Evolutionary conservation across 2,797 vertebrate species (phyloP).

Genomic region (Halcyon chelicuti): DNA sequence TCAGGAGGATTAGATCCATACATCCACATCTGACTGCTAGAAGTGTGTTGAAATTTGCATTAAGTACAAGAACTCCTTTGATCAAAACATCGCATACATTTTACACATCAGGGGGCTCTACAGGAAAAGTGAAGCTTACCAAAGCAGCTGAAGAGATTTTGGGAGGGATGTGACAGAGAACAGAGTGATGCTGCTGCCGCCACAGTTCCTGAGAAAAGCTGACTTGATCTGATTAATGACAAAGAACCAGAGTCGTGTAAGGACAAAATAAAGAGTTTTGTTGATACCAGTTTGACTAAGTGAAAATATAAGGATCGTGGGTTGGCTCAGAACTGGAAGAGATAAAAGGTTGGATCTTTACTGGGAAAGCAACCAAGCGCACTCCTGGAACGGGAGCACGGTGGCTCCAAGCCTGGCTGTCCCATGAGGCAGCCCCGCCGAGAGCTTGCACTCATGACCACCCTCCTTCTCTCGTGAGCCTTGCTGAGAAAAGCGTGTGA

Average conservation of each 20-base stretch:
- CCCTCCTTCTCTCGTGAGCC: background rate
- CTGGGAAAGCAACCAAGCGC: background rate
- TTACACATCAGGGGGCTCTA: conserved; percentile 47
- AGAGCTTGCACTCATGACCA: fast-evolving
- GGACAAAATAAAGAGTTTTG: background rate
- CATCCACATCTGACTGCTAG: background rate
- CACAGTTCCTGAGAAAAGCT: background rate
- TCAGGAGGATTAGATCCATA: background rate
- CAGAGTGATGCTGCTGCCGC: background rate
- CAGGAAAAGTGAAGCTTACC: conserved; percentile 2
- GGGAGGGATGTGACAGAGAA: conserved; percentile 14
- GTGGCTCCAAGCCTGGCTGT: background rate
- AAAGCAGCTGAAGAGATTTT: conserved; percentile 19
- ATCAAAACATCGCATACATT: conserved; percentile 23
- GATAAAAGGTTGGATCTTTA: background rate
- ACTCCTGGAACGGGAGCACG: background rate
- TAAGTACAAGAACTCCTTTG: conserved; percentile 52
- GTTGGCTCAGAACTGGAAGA: background rate
- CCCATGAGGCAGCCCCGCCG: background rate
- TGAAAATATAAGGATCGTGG: background rate
- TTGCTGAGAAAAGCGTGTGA: background rate
- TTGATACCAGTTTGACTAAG: background rate
- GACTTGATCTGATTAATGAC: background rate
- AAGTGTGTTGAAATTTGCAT: conserved; percentile 37
- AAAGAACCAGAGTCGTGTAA: background rate